Evolutionary conservation across 2,113 vertebrate species (phyloP), one percentile per base, ranked within the genome.

Genomic region (Stictonetta naevosa): DNA sequence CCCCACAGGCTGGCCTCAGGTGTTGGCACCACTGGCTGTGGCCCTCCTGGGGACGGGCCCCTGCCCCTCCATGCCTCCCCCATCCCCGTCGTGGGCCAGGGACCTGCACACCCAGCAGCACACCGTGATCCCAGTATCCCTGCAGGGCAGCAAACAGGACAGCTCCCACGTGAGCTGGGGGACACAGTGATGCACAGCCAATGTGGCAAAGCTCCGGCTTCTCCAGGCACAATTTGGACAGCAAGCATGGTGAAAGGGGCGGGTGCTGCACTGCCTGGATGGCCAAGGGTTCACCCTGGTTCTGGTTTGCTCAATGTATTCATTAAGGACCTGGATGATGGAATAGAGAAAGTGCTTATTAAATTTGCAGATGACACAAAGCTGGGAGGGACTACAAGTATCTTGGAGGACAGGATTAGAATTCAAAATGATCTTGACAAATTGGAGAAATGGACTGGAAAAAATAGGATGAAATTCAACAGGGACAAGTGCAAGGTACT

Each of bases 361-460:
- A 97, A 97, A 97, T 96, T 95, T 97, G 91, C 94, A 97, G 95
- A 97, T 95, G 96, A 97, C 96, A 97, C 1, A 4, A 92, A 86
- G 92, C 94, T 95, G 91, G 94, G 96, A 95, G 96, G 94, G 92
- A 95, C 96, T 96, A 97, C 95, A 95, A 92, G 92, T 89, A 88
- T 97, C 88, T 95, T 95, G 91, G 95, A 96, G 73, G 83, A 97
- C 94, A 88, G 91, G 92, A 95, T 94, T 95, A 94, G 96, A 97
- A 97, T 97, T 96, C 94, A 63, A 93, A 97, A 95, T 64, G 56
- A 93, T 97, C 92, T 89, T 96, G 95, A 97, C 95, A 97, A 95
- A 97, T 95, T 95, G 96, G 81, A 97, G 94, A 97, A 97, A 97
- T 96, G 96, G 92, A 95, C 96, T 97, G 92, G 95, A 97, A 97